phyloP scores from a whole-genome alignment of 1,140 invertebrate genomes.

The Procambarus virginalis region DNA sequence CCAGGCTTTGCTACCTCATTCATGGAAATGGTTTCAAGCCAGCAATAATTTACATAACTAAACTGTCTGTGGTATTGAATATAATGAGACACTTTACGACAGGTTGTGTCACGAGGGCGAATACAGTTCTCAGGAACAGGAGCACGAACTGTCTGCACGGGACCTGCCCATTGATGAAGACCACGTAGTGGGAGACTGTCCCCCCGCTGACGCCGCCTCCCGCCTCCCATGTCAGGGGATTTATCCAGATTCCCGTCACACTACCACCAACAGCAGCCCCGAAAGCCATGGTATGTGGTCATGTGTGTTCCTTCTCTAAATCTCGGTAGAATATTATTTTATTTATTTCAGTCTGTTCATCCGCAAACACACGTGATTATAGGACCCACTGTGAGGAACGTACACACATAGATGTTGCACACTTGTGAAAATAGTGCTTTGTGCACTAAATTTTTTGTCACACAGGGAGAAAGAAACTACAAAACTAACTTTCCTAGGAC shows the following conservation, averaged over 20 bases:
- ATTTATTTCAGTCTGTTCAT: too few species aligned
- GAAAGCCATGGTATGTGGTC: conserved; percentile 18
- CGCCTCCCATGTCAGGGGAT: not conserved
- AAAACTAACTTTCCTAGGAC: too few species aligned
- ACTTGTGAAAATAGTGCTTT: too few species aligned
- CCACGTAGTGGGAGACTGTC: not conserved
- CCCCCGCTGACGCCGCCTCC: not conserved
- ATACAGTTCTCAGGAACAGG: conserved; percentile 33
- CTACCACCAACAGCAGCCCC: conserved; percentile 24
- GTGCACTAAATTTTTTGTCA: too few species aligned
- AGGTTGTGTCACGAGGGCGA: conserved; percentile 45
- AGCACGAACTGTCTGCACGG: not conserved
- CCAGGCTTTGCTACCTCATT: too few species aligned
- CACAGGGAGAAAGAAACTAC: too few species aligned
- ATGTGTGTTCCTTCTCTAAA: not conserved
- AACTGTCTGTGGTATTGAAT: not conserved
- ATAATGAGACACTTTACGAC: not conserved
- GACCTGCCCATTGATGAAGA: not conserved
- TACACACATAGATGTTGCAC: too few species aligned
- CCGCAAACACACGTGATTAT: too few species aligned
- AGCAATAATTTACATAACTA: not conserved
- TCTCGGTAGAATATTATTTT: not conserved
- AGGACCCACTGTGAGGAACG: too few species aligned
- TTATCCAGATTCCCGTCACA: not conserved
- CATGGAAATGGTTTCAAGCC: too few species aligned